phyloP scores from a whole-genome alignment of 2,888 invertebrate genomes.

The Lordiphosa fenestrarum region DNA sequence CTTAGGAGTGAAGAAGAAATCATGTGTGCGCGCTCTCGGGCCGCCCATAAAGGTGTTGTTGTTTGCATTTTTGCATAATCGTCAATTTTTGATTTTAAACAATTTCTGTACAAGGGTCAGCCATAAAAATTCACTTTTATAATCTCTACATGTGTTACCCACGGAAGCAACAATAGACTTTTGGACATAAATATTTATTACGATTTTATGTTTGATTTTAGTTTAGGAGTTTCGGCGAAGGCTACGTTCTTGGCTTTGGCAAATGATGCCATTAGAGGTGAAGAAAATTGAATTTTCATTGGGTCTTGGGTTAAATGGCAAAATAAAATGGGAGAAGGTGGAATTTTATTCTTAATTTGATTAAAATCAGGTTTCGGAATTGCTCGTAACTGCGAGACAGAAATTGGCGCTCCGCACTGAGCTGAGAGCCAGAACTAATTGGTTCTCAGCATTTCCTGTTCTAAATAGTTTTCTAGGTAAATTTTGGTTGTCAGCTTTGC shows the following conservation, averaged over 20 bases:
- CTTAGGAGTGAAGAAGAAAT: slow-evolving; percentile 51
- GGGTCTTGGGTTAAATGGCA: too few species aligned
- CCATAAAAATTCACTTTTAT: slow-evolving; percentile 71
- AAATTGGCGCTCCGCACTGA: too few species aligned
- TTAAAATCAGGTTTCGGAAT: too few species aligned
- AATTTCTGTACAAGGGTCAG: slow-evolving; percentile 45
- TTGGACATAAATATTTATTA: slow-evolving; percentile 67
- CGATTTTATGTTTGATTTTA: slow-evolving; percentile 70
- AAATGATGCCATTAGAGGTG: slow-evolving; percentile 51
- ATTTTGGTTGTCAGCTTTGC: too few species aligned
- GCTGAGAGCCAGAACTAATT: too few species aligned
- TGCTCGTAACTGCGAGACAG: too few species aligned
- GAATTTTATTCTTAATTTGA: too few species aligned
- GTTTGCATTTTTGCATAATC: slow-evolving; percentile 69
- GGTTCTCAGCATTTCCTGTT: too few species aligned
- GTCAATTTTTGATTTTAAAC: slow-evolving; percentile 72
- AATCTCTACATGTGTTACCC: slow-evolving; percentile 66
- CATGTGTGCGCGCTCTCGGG: slow-evolving; percentile 33
- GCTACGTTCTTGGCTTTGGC: slow-evolving; percentile 14
- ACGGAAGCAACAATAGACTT: slow-evolving; percentile 31
- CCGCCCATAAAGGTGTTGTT: slow-evolving; percentile 55
- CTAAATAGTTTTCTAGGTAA: too few species aligned
- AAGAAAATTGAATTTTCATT: too few species aligned
- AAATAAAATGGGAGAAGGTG: too few species aligned
- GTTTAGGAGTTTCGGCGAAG: slow-evolving; percentile 32